Conservation (phyloP, 2,888 invertebrate genomes). For the Ophion ellenae region DNA sequence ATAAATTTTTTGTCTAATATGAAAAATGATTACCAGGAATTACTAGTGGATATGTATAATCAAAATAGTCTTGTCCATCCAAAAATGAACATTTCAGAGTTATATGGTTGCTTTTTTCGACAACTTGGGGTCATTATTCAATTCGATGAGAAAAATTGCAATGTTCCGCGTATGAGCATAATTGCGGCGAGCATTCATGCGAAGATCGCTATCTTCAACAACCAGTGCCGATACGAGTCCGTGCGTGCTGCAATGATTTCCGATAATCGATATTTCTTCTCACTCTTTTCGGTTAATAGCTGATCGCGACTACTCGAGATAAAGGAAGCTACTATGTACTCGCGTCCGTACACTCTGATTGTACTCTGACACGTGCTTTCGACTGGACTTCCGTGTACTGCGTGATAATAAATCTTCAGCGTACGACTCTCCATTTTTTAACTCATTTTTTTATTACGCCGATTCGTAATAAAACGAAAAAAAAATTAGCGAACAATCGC, state of each 20-base stretch:
- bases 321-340: constrained; percentile 1
- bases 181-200: background rate
- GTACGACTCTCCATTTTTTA: background rate
- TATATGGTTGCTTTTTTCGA: background rate
- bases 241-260: constrained; percentile 36
- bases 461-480: too few species aligned
- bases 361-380: background rate
- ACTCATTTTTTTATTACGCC: background rate
- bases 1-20: too few species aligned
- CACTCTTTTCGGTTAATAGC: constrained; percentile 1
- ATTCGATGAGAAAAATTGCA: background rate
- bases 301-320: constrained; percentile 30
- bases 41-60: too few species aligned
- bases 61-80: too few species aligned
- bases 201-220: constrained; percentile 28
- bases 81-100: too few species aligned
- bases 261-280: constrained; percentile 23
- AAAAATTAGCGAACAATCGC: background rate
- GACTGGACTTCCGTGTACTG: constrained; percentile 26
- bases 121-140: background rate
- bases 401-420: constrained; percentile 16
- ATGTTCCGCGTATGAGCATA: background rate
- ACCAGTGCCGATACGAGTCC: constrained; percentile 40
- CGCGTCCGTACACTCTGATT: background rate
- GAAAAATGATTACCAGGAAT: too few species aligned